Evolutionary conservation across 2,797 vertebrate genomes (phyloP).

Genomic region (Chelidonichthys spinosus): DNA sequence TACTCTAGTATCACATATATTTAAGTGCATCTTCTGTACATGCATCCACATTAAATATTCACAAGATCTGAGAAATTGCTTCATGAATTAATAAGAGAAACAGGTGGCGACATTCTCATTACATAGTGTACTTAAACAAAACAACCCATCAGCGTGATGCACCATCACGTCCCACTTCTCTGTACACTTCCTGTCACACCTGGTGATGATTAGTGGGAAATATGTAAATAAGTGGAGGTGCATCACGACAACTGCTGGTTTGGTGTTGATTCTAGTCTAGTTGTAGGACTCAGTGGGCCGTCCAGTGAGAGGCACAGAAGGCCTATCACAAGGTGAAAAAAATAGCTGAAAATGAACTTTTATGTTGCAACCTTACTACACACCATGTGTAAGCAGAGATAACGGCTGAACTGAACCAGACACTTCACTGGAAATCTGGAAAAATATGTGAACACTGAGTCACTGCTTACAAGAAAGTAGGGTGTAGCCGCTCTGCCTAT

Average conservation of each 20-base stretch:
- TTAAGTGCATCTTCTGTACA: background rate
- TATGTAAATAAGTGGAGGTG: conserved; percentile 12
- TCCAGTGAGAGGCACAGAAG: background rate
- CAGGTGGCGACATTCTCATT: background rate
- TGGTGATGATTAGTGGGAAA: conserved; percentile 21
- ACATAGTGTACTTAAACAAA: background rate
- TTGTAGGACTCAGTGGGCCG: background rate
- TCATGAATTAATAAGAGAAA: background rate
- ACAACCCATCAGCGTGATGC: background rate
- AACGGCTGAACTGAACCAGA: background rate
- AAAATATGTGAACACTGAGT: conserved; percentile 48
- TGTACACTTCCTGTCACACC: conserved; percentile 4
- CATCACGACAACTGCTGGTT: background rate
- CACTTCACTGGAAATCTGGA: background rate
- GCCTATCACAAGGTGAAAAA: background rate
- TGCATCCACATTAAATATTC: background rate
- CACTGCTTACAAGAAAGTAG: conserved; percentile 36
- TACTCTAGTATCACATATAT: background rate
- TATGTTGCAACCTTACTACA: background rate
- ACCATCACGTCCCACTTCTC: conserved; percentile 1
- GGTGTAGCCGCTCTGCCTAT: conserved; percentile 6
- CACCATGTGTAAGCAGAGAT: background rate
- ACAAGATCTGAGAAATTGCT: background rate
- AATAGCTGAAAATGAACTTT: background rate
- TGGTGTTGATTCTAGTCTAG: conserved; percentile 5